Conservation (phyloP, 2,888 invertebrate genomes). For the Nudaria mundana region DNA sequence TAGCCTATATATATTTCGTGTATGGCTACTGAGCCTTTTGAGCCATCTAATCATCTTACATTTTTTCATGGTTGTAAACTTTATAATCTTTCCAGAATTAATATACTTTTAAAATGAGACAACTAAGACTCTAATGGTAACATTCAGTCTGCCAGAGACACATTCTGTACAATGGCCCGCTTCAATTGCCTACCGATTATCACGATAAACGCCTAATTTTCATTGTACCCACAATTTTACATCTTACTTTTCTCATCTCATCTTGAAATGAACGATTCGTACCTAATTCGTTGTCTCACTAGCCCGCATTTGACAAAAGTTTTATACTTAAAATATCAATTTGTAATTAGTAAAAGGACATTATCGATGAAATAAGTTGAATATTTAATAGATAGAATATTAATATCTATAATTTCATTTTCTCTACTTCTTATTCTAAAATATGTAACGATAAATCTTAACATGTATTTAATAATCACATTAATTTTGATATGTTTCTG, state of each 20-base stretch:
- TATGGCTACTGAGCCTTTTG: too few relatives aligned
- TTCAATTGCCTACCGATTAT: too few relatives aligned
- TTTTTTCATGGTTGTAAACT: too few relatives aligned
- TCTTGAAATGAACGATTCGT: constrained; percentile 28
- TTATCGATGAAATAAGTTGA: constrained; percentile 20
- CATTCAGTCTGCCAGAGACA: too few relatives aligned
- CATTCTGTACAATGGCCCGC: too few relatives aligned
- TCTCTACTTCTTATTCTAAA: constrained; percentile 51
- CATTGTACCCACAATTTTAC: too few relatives aligned
- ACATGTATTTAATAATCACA: constrained; percentile 63
- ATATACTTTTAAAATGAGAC: too few relatives aligned
- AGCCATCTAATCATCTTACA: too few relatives aligned
- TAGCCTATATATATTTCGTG: too few relatives aligned
- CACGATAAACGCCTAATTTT: too few relatives aligned
- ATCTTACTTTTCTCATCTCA: constrained; percentile 1
- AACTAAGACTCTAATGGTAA: too few relatives aligned
- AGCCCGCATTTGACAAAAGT: constrained; percentile 79
- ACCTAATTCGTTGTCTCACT: constrained; percentile 71
- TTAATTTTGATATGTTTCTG: constrained; percentile 74
- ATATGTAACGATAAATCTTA: constrained; percentile 53
- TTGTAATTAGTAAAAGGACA: constrained; percentile 30
- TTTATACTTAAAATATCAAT: constrained; percentile 39
- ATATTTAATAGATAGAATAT: constrained; percentile 29
- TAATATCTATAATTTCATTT: constrained; percentile 37
- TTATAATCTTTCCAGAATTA: too few relatives aligned